Evolutionary conservation across 92 coral and sea anemone genomes (phyloP).

Genomic region (Porites evermanni): DNA sequence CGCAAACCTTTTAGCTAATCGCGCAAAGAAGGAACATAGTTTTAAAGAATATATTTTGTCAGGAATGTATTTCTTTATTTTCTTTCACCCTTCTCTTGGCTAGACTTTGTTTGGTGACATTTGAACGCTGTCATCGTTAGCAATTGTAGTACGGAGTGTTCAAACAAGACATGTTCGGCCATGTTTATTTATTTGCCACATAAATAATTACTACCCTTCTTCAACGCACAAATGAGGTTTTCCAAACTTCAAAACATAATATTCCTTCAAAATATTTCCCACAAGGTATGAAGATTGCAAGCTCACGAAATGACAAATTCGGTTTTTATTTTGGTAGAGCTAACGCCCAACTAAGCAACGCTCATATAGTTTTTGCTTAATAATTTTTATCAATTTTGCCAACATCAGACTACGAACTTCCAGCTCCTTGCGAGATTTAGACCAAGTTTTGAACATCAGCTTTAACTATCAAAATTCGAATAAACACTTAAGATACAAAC

Average conservation of each 20-base stretch:
- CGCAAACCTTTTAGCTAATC: neutral
- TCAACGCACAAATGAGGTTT: conserved; percentile 19
- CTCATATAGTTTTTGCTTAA: neutral
- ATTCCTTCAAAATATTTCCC: neutral
- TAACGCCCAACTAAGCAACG: neutral
- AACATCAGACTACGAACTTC: neutral
- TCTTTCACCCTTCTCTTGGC: neutral
- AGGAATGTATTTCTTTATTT: neutral
- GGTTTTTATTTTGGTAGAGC: neutral
- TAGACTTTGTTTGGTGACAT: conserved; percentile 23
- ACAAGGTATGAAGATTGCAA: neutral
- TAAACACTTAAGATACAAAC: neutral
- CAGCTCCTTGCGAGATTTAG: neutral
- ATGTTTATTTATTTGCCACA: conserved; percentile 47
- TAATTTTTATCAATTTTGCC: neutral
- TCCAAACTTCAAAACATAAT: conserved; percentile 19
- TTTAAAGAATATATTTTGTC: neutral
- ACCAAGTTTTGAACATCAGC: neutral
- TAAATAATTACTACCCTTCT: conserved; percentile 38
- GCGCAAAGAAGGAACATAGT: neutral
- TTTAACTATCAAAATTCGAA: neutral
- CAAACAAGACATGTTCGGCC: conserved; percentile 49
- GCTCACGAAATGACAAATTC: neutral
- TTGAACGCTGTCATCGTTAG: conserved; percentile 26
- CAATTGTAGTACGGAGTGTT: conserved; percentile 15